Base-by-base conservation (phyloP, 2,797 vertebrate genomes). In the Tiaroga cobitis region DNA sequence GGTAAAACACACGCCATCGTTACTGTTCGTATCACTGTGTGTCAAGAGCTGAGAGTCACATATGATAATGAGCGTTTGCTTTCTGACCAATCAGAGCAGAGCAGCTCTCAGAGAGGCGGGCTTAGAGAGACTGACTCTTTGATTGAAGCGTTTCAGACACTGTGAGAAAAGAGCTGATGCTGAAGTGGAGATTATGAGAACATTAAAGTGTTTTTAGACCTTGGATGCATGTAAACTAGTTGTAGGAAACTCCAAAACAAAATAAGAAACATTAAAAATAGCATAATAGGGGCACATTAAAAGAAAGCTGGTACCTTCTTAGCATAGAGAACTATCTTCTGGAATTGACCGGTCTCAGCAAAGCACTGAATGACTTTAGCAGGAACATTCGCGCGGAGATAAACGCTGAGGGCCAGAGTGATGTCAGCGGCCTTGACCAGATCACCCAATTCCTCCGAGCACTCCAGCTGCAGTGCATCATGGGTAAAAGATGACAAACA, bases 321-420 rank as follows among this genome's bases (percentile, higher is more conserved):
- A 86, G 97, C 97, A 90, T 98, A 98, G 8, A 98, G 94, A 65
- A 98, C 96, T 21, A 97, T 97, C 92, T 98, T 98, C 94, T 98
- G 97, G 92, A 98, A 98, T 87, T 98, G 97, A 49, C 97, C 96
- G 0, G 97, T 98, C 94, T 98, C 97, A 80, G 97, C 97, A 86
- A 99, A 99, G 93, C 97, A 98, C 92, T 98, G 97, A 89, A 98
- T 97, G 87, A 98, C 97, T 93, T 98, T 98, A 94, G 93, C 97
- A 86, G 97, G 97, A 89, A 98, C 96, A 37, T 96, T 97, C 51
- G 97, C 97, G 85, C 96, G 94, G 91, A 98, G 96, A 91, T 98
- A 99, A 80, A 98, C 96, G 13, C 97, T 98, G 74, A 98, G 95
- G 7, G 97, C 97, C 0, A 98, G 96, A 21, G 96, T 97, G 43